These are phyloP conservation scores for Ascidia mentula DNA, from an alignment of 23 tunicate genomes.

Conservation along the genomic window DNA sequence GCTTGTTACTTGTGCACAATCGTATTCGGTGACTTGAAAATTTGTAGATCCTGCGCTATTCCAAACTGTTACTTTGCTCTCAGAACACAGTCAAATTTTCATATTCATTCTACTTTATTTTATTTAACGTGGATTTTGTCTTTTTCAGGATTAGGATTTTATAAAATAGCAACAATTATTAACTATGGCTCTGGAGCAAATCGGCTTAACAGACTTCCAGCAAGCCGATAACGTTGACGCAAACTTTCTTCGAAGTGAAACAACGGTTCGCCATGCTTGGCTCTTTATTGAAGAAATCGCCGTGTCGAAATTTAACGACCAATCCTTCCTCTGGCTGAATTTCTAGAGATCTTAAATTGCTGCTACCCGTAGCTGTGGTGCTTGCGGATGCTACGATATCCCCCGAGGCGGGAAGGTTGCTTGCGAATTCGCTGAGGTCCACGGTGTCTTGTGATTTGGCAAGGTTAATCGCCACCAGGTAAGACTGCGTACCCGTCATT, in stretches of 20 bases:
- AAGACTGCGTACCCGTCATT: conserved; percentile 50
- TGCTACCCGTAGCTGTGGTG: background rate
- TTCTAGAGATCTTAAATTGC: background rate
- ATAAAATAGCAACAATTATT: no score
- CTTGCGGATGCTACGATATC: conserved; percentile 13
- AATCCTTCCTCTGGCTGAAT: conserved; percentile 20
- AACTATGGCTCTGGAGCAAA: no score
- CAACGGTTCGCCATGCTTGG: conserved; percentile 21
- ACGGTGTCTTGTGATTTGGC: conserved; percentile 4
- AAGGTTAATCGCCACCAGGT: conserved; percentile 52
- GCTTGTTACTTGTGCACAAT: no score
- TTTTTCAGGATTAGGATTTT: background rate
- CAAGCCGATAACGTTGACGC: conserved; percentile 57
- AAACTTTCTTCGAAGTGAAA: conserved; percentile 53
- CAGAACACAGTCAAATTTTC: no score
- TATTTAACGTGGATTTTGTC: background rate
- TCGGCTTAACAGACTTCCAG: conserved; percentile 51
- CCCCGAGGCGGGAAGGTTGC: conserved; percentile 28
- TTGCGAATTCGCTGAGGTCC: background rate
- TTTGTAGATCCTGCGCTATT: no score
- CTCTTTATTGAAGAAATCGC: conserved; percentile 23
- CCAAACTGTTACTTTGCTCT: no score
- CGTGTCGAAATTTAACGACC: conserved; percentile 35
- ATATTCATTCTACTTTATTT: no score
- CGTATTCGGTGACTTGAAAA: no score